Evolutionary conservation across 2,113 vertebrate genomes (phyloP).

Genomic region (Semnornis frantzii): DNA sequence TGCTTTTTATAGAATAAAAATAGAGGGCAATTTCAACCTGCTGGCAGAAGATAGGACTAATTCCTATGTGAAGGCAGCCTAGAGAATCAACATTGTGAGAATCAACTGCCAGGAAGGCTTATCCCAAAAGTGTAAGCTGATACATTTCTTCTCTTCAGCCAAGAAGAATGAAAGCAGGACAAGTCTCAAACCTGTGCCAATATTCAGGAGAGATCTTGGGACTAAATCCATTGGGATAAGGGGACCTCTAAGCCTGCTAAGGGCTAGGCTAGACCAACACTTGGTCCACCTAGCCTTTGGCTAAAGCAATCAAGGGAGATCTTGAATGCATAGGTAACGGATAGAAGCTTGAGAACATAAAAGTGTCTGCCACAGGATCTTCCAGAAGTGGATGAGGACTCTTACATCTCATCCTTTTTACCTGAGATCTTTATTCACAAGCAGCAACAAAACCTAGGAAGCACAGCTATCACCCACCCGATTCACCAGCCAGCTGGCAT

Average conservation of each 20-base stretch:
- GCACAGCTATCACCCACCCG: not conserved
- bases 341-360: not conserved
- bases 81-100: slow-evolving; percentile 16
- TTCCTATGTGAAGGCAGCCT: slow-evolving; percentile 16
- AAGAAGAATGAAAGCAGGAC: not conserved
- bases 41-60: slow-evolving; percentile 31
- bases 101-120: slow-evolving; percentile 2
- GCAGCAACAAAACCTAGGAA: not conserved
- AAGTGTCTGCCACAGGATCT: not conserved
- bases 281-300: not conserved
- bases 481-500: not conserved
- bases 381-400: not conserved
- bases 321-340: not conserved
- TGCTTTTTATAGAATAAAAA: not conserved
- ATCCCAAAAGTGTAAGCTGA: not conserved
- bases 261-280: not conserved
- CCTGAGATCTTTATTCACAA: not conserved
- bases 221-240: not conserved
- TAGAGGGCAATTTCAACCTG: slow-evolving; percentile 8
- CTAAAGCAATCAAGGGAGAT: not conserved
- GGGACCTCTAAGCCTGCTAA: not conserved
- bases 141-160: slow-evolving; percentile 4
- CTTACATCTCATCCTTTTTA: not conserved
- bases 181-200: not conserved
- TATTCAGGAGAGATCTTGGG: not conserved